Base-by-base conservation (phyloP, 2,113 vertebrate genomes). In the Podarcis cretensis region DNA sequence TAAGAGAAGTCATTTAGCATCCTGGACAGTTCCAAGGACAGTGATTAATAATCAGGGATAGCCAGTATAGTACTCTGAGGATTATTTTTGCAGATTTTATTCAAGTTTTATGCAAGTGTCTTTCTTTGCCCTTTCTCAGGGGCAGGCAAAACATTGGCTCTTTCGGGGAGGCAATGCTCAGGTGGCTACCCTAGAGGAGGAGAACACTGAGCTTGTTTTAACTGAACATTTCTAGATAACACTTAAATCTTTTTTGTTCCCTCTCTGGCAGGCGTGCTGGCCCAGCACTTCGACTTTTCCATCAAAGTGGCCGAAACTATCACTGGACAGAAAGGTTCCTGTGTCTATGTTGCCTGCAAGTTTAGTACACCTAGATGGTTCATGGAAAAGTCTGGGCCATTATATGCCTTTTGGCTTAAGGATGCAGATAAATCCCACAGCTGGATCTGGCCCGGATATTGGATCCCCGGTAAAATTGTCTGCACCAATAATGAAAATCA, bases 251-350 rank as follows among this genome's bases (percentile, higher is more conserved):
- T 63, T 81, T 8, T 54, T 25, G 10, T 54, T 10, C 9, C 3
- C 12, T n/a, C 57, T 35, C 21, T 13, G 32, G 43, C 54, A 75
- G 54, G 54, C 10, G 5, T 9, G 21, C 71, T 75, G 54, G 27
- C 54, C 21, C 32, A 4, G 30, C 0, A 1, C 4, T 2, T 20
- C 0, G 10, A 1, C 71, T 75, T 37, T 32, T 32, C 68, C 1
- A 30, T 90, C 68, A 0, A 0, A 0, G 2, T 77, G 13, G 3
- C 0, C 2, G 0, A 0, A 0, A 0, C 1, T 0, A 13, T 90
- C 77, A 54, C 0, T 0, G 82, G 88, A 23, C 79, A 75, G 40
- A 74, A 86, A 3, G 87, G 82, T 0, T 27, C 75, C 54, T 91
- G 87, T 1, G 3, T 21, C 5, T 1, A 0, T 0, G 32, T 91